Conservation (phyloP, 2,888 invertebrate genomes). For the Myopa testacea region DNA sequence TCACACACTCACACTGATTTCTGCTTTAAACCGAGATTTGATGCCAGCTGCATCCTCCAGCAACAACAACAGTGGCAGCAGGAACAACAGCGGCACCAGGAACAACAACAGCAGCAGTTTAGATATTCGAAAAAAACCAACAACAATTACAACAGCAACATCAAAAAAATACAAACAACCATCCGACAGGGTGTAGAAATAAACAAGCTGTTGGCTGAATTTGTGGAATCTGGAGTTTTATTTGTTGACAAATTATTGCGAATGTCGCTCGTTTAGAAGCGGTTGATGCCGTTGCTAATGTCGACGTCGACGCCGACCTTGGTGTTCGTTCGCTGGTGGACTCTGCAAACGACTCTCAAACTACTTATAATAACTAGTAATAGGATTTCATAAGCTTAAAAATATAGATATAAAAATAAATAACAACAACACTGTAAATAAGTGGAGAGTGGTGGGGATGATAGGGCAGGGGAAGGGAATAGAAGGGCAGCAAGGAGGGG, state of each 20-base stretch:
- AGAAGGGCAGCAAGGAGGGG: too few species aligned
- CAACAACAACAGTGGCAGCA: neutral
- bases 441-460: too few species aligned
- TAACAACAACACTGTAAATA: too few species aligned
- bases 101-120: neutral
- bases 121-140: too few species aligned
- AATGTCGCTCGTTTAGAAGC: neutral
- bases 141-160: too few species aligned
- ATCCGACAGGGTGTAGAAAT: neutral
- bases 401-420: too few species aligned
- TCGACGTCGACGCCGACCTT: too few species aligned
- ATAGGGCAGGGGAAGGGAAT: too few species aligned
- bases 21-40: neutral
- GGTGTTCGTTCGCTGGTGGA: too few species aligned
- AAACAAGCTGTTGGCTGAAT: conserved; percentile 6
- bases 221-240: conserved; percentile 15
- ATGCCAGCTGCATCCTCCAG: neutral
- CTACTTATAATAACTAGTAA: too few species aligned
- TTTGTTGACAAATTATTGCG: conserved; percentile 23
- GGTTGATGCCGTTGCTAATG: neutral
- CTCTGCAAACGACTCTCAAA: too few species aligned
- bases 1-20: neutral
- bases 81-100: neutral
- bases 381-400: too few species aligned
- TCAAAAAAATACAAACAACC: neutral